Evolutionary conservation across 1,140 invertebrate species (phyloP), one percentile per base, ranked within the genome.

Genomic region (Eupristina koningsbergeri): DNA sequence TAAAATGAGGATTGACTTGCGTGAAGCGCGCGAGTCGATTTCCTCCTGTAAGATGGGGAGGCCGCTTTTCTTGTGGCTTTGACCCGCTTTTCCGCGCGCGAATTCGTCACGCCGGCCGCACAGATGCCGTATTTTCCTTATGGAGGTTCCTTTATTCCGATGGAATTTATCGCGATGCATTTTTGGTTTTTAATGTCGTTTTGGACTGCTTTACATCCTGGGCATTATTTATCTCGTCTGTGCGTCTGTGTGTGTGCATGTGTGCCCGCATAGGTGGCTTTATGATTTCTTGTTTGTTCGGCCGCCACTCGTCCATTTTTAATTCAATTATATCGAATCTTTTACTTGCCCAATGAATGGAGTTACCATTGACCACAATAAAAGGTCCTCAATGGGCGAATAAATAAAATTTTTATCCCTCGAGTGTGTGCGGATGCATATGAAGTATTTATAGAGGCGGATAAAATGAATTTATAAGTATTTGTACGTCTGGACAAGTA

Each of bases 1-100:
- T 31, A 83, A 83, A 78, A 79, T 29, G 47, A 80, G 82, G 31
- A 79, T 73, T 80, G 81, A 78, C 74, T 83, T 47, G 74, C 81
- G 81, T 71, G 74, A 76, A 71, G 64, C n/a, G 39, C 39, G 53
- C 47, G 31, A 31, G n/a, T 67, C 73, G 39, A 69, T 69, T 82
- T 82, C 77, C 64, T 29, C 47, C 50, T n/a, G n/a, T n/a, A n/a
- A n/a, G n/a, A n/a, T n/a, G 29, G 3, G 31, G 31, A 61, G 47
- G 53, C 47, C 22, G 36, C 31, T 39, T 39, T 58, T 61, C 50
- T 77, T 39, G 67, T 61, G 31, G 8, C 50, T 77, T 50, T 58
- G 58, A 50, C n/a, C 76, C 47, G 58, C 36, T 29, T 63, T 80
- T 31, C 34, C 13, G 22, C 15, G 13, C 45, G 53, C 58, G 64